Conservation (phyloP, 2,888 invertebrate genomes). For the Drosophila kokeensis region DNA sequence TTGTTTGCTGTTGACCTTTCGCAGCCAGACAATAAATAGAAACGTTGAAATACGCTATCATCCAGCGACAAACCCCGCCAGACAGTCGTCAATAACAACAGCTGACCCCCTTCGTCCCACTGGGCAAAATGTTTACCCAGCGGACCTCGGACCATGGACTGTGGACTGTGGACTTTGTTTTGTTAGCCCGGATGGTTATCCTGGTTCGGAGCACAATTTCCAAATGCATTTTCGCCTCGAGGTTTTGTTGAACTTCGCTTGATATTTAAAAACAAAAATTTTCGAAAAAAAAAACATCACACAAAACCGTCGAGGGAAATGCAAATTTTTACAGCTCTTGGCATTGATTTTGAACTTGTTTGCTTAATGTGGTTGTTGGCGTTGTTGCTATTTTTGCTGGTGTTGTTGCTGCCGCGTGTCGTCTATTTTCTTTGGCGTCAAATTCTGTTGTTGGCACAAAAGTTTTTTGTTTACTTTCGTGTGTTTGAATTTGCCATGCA, state of each 20-base stretch:
- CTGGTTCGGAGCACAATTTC: constrained; percentile 53
- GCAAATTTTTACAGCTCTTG: constrained; percentile 76
- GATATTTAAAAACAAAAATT: constrained; percentile 66
- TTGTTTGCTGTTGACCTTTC: constrained; percentile 69
- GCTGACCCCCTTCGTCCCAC: neutral
- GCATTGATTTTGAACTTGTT: constrained; percentile 75
- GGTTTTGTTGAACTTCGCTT: constrained; percentile 69
- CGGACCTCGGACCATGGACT: constrained; percentile 29
- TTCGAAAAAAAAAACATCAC: constrained; percentile 28
- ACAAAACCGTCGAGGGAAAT: constrained; percentile 63
- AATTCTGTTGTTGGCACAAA: constrained; percentile 65
- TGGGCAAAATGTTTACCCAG: constrained; percentile 55
- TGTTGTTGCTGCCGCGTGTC: constrained; percentile 32
- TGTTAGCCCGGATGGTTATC: constrained; percentile 47
- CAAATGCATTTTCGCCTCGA: constrained; percentile 73
- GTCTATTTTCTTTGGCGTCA: constrained; percentile 58
- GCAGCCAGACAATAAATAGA: constrained; percentile 61
- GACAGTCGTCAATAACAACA: constrained; percentile 77
- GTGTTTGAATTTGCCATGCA: constrained; percentile 77
- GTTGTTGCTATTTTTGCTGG: constrained; percentile 9
- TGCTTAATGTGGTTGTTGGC: constrained; percentile 22
- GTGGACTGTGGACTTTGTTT: constrained; percentile 49
- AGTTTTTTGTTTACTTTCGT: constrained; percentile 73
- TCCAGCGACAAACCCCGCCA: constrained; percentile 52
- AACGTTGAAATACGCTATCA: constrained; percentile 44